Percentiles rank a stretch among this genome's conserved stretches.
Evolutionary conservation across 1,140 invertebrate species (phyloP).

Genomic region (Atta cephalotes): DNA sequence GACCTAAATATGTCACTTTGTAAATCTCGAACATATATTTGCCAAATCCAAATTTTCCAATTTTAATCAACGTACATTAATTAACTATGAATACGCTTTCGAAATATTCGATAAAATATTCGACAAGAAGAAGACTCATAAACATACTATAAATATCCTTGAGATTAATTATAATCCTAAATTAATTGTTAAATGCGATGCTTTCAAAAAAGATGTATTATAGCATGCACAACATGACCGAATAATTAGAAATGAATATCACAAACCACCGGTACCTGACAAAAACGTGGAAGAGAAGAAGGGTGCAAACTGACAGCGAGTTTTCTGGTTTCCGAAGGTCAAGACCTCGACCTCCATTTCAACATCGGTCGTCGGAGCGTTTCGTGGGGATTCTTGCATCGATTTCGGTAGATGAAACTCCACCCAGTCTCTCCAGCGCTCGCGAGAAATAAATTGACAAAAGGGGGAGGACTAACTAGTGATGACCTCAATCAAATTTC

Average conservation of each 20-base stretch:
- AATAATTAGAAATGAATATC: neutral
- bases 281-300: neutral
- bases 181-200: neutral
- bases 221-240: neutral
- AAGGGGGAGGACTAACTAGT: neutral
- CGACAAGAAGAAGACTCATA: neutral
- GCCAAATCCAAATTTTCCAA: neutral
- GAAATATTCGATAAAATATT: neutral
- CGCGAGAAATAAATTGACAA: constrained; percentile 34
- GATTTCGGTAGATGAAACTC: constrained; percentile 67
- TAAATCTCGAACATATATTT: neutral
- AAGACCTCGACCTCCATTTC: constrained; percentile 69
- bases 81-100: neutral
- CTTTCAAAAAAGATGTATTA: neutral
- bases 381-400: constrained; percentile 66
- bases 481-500: constrained; percentile 21
- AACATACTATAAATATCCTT: neutral
- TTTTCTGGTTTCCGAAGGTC: constrained; percentile 59
- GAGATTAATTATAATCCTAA: neutral
- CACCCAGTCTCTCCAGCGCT: constrained; percentile 45
- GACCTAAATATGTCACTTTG: constrained; percentile 25
- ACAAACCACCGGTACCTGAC: neutral
- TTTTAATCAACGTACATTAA: constrained; percentile 5
- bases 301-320: neutral
- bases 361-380: constrained; percentile 42